Evolutionary conservation across 1,140 invertebrate species (phyloP).

Genomic region (Conus betulinus): DNA sequence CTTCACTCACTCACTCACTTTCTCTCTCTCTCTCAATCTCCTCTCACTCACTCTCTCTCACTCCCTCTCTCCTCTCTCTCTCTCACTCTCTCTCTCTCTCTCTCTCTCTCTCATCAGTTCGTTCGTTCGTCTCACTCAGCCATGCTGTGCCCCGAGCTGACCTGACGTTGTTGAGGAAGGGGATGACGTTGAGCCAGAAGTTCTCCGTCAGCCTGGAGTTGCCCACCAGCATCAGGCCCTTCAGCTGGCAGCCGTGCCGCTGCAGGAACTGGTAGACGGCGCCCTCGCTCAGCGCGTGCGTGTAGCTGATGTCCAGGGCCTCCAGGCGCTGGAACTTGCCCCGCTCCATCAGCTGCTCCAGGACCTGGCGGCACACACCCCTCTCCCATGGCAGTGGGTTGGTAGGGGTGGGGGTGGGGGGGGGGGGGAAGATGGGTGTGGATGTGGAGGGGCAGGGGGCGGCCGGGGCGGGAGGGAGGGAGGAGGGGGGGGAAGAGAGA

Average conservation of each 20-base stretch:
- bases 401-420: too few relatives aligned
- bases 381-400: too few relatives aligned
- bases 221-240: constrained; percentile 91
- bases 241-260: constrained; percentile 90
- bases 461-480: too few relatives aligned
- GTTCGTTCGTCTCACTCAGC: background rate
- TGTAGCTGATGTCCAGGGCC: constrained; percentile 94
- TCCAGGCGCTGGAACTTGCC: constrained; percentile 91
- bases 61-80: too few relatives aligned
- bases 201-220: constrained; percentile 99
- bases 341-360: constrained; percentile 91
- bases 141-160: constrained; percentile 73
- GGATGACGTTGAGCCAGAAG: constrained; percentile 94
- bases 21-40: too few relatives aligned
- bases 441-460: too few relatives aligned
- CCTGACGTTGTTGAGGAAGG: constrained; percentile 93
- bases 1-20: too few relatives aligned
- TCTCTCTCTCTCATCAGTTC: too few relatives aligned
- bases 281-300: constrained; percentile 96
- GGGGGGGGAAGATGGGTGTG: too few relatives aligned
- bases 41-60: too few relatives aligned
- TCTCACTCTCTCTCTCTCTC: too few relatives aligned
- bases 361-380: constrained; percentile 77
- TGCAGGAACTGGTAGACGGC: constrained; percentile 93
- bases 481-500: too few relatives aligned